Conservation (phyloP, 1,140 invertebrate species). For the Parasteatoda tepidariorum region DNA sequence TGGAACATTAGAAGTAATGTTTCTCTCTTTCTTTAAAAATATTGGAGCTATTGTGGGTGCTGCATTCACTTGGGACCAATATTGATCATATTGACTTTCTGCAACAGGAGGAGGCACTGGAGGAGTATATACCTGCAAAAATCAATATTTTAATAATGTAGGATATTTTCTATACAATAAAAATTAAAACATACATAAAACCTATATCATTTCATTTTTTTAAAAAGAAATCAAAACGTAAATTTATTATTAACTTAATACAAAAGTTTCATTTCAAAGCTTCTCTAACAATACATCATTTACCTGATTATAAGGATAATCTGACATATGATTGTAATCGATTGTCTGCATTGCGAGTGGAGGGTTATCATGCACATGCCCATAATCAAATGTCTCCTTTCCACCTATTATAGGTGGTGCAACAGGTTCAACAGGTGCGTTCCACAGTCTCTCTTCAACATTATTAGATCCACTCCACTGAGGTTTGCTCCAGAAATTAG, state of each 20-base stretch:
- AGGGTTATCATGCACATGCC: constrained; percentile 59
- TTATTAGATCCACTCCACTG: constrained; percentile 33
- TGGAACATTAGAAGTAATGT: not conserved
- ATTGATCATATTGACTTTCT: constrained; percentile 57
- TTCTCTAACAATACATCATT: too few relatives aligned
- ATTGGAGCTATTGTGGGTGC: constrained; percentile 39
- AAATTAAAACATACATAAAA: too few relatives aligned
- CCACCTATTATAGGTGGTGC: constrained; percentile 63
- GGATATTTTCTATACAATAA: too few relatives aligned
- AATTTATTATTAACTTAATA: too few relatives aligned
- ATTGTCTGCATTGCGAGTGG: constrained; percentile 58
- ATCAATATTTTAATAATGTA: too few relatives aligned
- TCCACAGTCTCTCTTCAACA: constrained; percentile 42
- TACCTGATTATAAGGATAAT: constrained; percentile 62
- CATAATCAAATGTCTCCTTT: constrained; percentile 62
- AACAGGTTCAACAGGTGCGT: constrained; percentile 63
- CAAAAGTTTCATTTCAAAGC: too few relatives aligned
- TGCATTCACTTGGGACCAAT: constrained; percentile 60
- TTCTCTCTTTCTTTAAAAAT: constrained; percentile 50
- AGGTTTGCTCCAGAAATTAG: constrained; percentile 32
- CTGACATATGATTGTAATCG: constrained; percentile 64
- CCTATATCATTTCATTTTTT: too few relatives aligned
- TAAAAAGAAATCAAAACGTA: too few relatives aligned
- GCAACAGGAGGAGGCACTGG: not conserved
- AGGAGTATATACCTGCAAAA: constrained; percentile 33